Percentiles rank a stretch among this genome's conserved stretches.
Conservation (phyloP, 2,888 invertebrate species). For the Hirtodrosophila trivittata region DNA sequence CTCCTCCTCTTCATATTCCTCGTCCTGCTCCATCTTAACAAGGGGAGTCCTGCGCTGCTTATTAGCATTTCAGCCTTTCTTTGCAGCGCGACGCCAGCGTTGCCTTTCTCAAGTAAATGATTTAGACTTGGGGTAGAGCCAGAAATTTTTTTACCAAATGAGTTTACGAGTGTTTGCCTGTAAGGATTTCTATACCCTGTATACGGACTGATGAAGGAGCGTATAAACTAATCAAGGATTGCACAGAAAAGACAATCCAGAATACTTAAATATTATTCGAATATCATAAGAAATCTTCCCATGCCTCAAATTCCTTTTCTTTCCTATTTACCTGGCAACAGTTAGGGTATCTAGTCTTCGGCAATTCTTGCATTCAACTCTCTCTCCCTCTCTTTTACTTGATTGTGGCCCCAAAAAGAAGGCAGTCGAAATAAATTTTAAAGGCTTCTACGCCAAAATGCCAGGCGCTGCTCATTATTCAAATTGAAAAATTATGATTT, state of each 20-base stretch:
- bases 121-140: conserved; percentile 60
- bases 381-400: neutral
- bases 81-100: conserved; percentile 41
- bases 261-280: too few relatives aligned
- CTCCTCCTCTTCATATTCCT: neutral
- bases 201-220: neutral
- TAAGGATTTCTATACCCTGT: conserved; percentile 49
- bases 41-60: conserved; percentile 49
- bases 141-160: conserved; percentile 64
- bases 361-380: too few relatives aligned
- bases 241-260: too few relatives aligned
- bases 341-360: conserved; percentile 20
- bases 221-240: neutral
- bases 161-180: conserved; percentile 76
- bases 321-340: too few relatives aligned
- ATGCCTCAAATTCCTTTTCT: too few relatives aligned
- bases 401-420: conserved; percentile 16
- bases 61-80: conserved; percentile 79
- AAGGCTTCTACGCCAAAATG: conserved; percentile 63
- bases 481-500: conserved; percentile 78
- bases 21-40: neutral
- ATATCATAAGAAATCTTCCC: too few relatives aligned
- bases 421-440: conserved; percentile 68
- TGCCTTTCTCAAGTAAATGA: conserved; percentile 67
- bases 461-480: conserved; percentile 69